Conservation (phyloP, 2,888 invertebrate species). For the Poecilobothrus nobilitatus region DNA sequence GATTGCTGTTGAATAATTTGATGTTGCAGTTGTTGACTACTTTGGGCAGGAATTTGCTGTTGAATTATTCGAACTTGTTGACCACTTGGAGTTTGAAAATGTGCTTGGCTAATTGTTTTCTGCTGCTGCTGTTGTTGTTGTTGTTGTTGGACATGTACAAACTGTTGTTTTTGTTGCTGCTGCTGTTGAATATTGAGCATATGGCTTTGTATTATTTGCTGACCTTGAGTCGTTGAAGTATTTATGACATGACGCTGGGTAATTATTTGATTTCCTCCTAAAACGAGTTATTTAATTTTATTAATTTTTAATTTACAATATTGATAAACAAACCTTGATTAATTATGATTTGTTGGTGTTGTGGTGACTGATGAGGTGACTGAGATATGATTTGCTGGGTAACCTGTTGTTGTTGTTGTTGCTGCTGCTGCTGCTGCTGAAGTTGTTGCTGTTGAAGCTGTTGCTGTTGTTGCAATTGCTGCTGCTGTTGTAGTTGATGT, state of each 20-base stretch:
- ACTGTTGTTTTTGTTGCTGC: conserved; percentile 26
- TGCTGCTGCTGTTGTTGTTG: conserved; percentile 23
- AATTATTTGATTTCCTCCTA: conserved; percentile 33
- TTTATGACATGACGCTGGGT: conserved; percentile 41
- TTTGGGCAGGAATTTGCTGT: conserved; percentile 23
- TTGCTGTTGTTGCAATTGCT: conserved; percentile 25
- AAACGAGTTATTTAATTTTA: neutral
- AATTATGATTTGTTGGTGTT: conserved; percentile 26
- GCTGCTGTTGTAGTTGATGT: conserved; percentile 25
- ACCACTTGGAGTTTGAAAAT: conserved; percentile 18
- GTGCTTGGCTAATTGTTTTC: conserved; percentile 29
- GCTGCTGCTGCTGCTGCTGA: conserved; percentile 25
- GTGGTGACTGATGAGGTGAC: conserved; percentile 15
- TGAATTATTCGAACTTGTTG: conserved; percentile 21
- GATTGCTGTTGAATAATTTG: neutral
- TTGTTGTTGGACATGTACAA: conserved; percentile 25
- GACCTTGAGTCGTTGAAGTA: conserved; percentile 41
- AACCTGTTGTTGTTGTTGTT: conserved; percentile 25
- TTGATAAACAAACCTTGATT: conserved; percentile 19
- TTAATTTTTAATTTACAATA: neutral
- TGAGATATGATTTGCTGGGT: conserved; percentile 15
- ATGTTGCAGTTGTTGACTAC: conserved; percentile 21
- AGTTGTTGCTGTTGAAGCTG: conserved; percentile 22
- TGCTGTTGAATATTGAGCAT: conserved; percentile 39
- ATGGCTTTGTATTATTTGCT: conserved; percentile 43